Evolutionary conservation across 2,888 invertebrate genomes (phyloP), one percentile per base, ranked within the genome.

Genomic region (Xylota sylvarum): DNA sequence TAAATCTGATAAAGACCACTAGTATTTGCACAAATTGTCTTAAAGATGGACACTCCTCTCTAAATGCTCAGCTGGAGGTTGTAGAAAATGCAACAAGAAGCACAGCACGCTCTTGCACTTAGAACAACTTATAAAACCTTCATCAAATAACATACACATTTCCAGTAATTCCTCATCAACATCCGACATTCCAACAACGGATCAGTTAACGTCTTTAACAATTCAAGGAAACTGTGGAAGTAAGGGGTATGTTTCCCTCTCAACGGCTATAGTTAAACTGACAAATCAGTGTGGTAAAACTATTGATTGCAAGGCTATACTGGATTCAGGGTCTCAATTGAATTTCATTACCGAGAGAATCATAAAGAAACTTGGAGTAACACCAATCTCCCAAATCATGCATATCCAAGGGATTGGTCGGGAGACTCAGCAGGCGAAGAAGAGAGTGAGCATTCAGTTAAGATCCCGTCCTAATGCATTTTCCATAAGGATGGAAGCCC

Each of bases 311-410:
- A 43, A 9, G 23, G 40, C 40, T 14, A n/a, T 40, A 23, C 35
- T 60, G 60, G 40, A 60, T 60, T 60, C 60, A 3, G 37, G 40
- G 27, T 62, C 46, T 5, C 62, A 10, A n/a, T 43, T 62, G 14
- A 43, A 30, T 6, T 6, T 43, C 7, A 43, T 62, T n/a, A 62
- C 23, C 2, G 23, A 60, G 35, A 56, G 12, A 48, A 48, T 19
- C 12, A 23, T 50, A 37, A 37, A 58, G 19, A 58, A 58, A 27
- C 58, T 58, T 37, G 19, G 10, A 35, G 5, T 58, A 60, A 40
- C 60, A 60, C 60, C 60, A 60, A 60, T 40, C 6, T 19, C n/a
- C n/a, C n/a, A n/a, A n/a, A n/a, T n/a, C 60, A 60, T 60, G 60
- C 23, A 60, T 23, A 40, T 60, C 23, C 60, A 60, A 14, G 37